Evolutionary conservation across 2,113 vertebrate species (phyloP), one percentile per base, ranked within the genome.

Genomic region (Malurus cyaneus): DNA sequence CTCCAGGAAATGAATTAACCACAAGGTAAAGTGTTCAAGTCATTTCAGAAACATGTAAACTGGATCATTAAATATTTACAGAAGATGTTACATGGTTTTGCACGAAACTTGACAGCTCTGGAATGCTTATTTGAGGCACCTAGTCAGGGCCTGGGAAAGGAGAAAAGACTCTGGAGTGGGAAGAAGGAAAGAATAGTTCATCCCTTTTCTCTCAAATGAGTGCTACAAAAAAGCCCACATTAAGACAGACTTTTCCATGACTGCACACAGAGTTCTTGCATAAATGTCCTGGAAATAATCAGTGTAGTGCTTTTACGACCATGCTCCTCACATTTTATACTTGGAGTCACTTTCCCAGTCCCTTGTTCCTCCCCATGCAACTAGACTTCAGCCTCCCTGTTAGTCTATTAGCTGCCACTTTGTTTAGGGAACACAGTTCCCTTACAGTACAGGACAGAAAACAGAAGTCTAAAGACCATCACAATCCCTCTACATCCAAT

Each of bases 1-100:
- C 54, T 77, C 46, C 16, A 61, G 54, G 67, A 94, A 93, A 83
- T 26, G 0, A 60, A 62, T 6, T 70, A 62, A 91, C 64, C 72
- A 83, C 72, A 73, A 86, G 72, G 80, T 80, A 69, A 91, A 92
- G 54, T 62, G 80, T 88, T 41, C 61, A 86, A 80, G 49, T 36
- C 5, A 70, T 84, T 95, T 54, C 74, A 60, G 50, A 83, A 89
- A 78, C 66, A 81, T 1, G 1, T 91, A 87, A 92, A 94, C 78
- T 62, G 31, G n/a, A 74, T 71, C 25, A 57, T 84, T 93, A 86
- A 93, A 91, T 95, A 95, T 96, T 95, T 95, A 95, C 50, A 47
- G 47, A 87, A 91, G n/a, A 74, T 34, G 47, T 59, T 74, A 54
- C 57, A 71, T 21, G 42, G 32, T 28, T 91, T 92, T 95, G 52